Evolutionary conservation across 2,113 vertebrate species (phyloP).

Genomic region (Puntigrus tetrazona): DNA sequence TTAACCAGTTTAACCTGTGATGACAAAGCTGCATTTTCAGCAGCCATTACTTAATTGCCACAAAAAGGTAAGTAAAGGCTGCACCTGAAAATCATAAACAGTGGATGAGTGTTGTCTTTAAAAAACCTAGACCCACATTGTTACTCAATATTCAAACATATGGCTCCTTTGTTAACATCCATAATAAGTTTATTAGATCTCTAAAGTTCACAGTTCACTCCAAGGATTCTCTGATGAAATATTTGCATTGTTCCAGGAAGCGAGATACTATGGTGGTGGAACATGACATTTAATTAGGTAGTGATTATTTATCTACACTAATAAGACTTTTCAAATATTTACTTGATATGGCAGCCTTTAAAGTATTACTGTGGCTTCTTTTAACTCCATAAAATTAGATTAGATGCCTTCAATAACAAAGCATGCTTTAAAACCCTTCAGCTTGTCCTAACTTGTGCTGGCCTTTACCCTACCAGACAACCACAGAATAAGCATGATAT

Average conservation of each 20-base stretch:
- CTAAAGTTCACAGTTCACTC: not conserved
- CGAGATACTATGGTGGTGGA: not conserved
- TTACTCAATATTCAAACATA: not conserved
- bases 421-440: not conserved
- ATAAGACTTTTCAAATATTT: not conserved
- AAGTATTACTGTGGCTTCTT: not conserved
- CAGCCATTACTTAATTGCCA: not conserved
- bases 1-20: not conserved
- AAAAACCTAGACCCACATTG: not conserved
- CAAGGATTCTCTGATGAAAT: not conserved
- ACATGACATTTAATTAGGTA: not conserved
- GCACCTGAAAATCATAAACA: not conserved
- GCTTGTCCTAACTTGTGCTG: constrained; percentile 20
- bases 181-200: constrained; percentile 15
- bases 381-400: not conserved
- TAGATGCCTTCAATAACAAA: not conserved
- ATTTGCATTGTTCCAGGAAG: constrained; percentile 28
- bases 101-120: not conserved
- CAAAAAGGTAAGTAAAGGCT: not conserved
- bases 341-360: not conserved
- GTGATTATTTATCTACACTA: not conserved
- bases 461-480: constrained; percentile 2
- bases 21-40: not conserved
- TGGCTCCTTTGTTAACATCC: not conserved
- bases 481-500: constrained; percentile 9